Conservation (phyloP, 2,113 vertebrate species). For the Rhinogobius similis region DNA sequence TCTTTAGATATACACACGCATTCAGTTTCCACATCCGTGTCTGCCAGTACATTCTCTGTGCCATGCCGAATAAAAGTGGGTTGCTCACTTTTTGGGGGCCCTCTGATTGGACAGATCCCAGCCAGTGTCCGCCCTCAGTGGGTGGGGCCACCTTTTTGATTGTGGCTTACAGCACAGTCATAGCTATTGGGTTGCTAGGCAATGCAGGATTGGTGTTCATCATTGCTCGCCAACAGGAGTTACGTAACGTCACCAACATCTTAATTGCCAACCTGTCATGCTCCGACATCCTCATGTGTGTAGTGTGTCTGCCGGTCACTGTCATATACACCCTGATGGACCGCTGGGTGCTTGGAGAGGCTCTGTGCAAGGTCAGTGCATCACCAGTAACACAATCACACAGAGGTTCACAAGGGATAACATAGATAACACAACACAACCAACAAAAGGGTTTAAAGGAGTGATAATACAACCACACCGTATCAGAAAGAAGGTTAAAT, state of each 20-base stretch:
- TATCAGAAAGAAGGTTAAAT: background rate
- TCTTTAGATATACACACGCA: background rate
- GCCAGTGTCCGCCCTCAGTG: constrained; percentile 67
- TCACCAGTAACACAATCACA: background rate
- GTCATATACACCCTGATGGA: constrained; percentile 82
- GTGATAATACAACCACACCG: background rate
- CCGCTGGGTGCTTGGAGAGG: constrained; percentile 78
- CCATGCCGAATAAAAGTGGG: constrained; percentile 65
- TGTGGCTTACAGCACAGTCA: constrained; percentile 76
- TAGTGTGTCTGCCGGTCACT: constrained; percentile 80
- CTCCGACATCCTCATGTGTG: constrained; percentile 78
- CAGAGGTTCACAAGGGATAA: background rate
- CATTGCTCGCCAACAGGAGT: constrained; percentile 75
- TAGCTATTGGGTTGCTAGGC: constrained; percentile 76
- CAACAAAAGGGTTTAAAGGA: background rate
- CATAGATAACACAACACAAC: background rate
- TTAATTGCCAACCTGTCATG: constrained; percentile 81
- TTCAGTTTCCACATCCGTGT: background rate
- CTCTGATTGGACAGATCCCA: constrained; percentile 48
- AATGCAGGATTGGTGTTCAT: constrained; percentile 78
- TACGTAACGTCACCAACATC: constrained; percentile 79
- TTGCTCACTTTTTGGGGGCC: constrained; percentile 42
- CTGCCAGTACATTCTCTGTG: background rate
- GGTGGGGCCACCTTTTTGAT: constrained; percentile 76
- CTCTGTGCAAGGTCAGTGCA: constrained; percentile 71